These are phyloP conservation scores for Pelecanus crispus DNA, from an alignment of 2,113 vertebrate species.

Conservation along the genomic window DNA sequence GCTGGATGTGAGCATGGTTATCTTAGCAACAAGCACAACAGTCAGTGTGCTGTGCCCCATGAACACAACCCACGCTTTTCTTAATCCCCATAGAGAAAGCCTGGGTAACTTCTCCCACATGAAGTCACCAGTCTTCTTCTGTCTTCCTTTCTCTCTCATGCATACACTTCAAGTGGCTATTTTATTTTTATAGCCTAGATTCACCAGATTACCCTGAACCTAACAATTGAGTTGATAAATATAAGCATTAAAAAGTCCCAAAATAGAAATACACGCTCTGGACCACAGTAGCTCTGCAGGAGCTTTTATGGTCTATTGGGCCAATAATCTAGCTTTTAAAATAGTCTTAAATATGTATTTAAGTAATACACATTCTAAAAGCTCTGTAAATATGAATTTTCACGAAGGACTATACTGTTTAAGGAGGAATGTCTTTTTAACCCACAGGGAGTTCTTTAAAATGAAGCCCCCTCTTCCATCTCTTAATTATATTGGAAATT, in stretches of 20 bases:
- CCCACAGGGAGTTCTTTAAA: neutral
- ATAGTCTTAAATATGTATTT: slow-evolving; percentile 44
- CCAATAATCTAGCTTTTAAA: slow-evolving; percentile 57
- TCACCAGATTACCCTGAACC: neutral
- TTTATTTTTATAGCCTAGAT: neutral
- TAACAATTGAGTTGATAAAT: slow-evolving; percentile 33
- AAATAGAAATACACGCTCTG: neutral
- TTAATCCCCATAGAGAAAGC: neutral
- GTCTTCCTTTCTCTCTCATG: neutral
- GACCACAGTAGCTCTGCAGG: slow-evolving; percentile 1
- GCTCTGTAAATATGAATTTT: slow-evolving; percentile 42
- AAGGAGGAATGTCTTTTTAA: neutral
- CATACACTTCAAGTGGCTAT: neutral
- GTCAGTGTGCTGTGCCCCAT: neutral
- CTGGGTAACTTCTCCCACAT: neutral
- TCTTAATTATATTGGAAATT: slow-evolving; percentile 44
- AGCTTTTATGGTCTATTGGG: slow-evolving; percentile 43
- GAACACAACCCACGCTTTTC: neutral
- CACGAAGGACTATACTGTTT: neutral
- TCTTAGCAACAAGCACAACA: neutral
- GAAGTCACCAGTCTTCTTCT: neutral
- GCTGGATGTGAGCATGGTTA: accelerated
- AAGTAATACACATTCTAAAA: slow-evolving; percentile 35
- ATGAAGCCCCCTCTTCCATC: neutral
- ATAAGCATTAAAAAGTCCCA: neutral